Evolutionary conservation across 2,888 invertebrate species (phyloP), one percentile per base, ranked within the genome.

Genomic region (Hoplodrina ambigua): DNA sequence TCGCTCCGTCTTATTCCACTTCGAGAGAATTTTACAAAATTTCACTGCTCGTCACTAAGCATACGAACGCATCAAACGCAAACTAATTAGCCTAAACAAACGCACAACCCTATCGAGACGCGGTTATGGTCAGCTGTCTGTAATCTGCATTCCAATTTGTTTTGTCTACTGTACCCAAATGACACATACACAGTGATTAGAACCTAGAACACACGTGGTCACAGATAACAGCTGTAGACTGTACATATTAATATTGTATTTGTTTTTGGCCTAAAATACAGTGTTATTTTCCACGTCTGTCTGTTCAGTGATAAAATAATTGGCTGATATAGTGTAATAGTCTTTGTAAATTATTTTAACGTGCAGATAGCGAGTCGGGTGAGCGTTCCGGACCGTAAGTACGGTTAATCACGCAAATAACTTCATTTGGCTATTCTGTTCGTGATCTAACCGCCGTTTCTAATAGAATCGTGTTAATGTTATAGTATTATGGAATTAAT

Each of bases 351-450:
- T 61, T 71, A 66, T 53, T 71, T 61, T 59, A 62, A 61, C 74
- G 63, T 60, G 64, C 56, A 72, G 33, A 57, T 67, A 50, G 77
- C 67, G 74, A 77, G 67, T 13, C 55, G 54, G 69, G 70, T 57
- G 74, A 75, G 53, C 69, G 75, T 81, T 83, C 57, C 74, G 72
- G 53, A 66, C 50, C 49, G 49, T 70, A 74, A 81, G 53, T 78
- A 62, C 59, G 50, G 46, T 54, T 50, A 44, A 77, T 68, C 81
- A 81, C 81, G 81, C 81, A 68, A 83, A 81, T 81, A 71, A 83
- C 71, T 78, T 78, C 68, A 80, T 76, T 80, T 58, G 68, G 60
- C 52, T 20, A 44, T 19, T 69, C 50, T 49, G 52, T 63, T 80
- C 80, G 80, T 80, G 74, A 75, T 77, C 59, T 75, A 75, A 79